These are phyloP conservation scores for Cheirogaleus medius DNA, from an alignment of 2,113 vertebrate species.

Conservation along the genomic window DNA sequence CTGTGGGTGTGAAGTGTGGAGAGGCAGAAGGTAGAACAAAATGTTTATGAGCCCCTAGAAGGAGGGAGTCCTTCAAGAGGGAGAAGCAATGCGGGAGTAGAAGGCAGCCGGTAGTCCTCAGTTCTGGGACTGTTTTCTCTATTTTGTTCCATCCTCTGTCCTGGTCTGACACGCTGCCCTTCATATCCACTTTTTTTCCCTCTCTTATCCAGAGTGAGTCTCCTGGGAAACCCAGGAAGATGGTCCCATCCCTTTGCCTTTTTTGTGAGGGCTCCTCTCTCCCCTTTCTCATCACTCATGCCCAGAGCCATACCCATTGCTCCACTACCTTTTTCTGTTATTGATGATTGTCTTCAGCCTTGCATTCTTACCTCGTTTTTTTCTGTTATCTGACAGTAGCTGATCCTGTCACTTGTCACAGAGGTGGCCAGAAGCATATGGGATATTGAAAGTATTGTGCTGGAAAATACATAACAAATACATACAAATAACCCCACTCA, in stretches of 20 bases:
- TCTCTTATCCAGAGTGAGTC: background rate
- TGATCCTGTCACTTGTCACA: background rate
- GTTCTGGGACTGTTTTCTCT: background rate
- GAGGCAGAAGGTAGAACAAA: background rate
- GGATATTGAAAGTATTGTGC: background rate
- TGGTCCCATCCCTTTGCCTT: background rate
- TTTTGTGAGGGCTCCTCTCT: background rate
- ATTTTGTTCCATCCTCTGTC: background rate
- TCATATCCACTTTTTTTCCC: background rate
- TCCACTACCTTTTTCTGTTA: background rate
- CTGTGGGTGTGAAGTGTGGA: background rate
- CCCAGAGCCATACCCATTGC: background rate
- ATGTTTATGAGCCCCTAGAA: background rate
- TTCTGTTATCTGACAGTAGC: background rate
- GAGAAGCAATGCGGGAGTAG: rapidly evolving
- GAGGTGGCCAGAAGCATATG: background rate
- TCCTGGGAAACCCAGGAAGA: background rate
- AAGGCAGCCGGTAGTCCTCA: background rate
- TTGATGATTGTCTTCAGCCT: background rate
- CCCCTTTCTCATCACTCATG: background rate
- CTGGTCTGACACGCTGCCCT: background rate
- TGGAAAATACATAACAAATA: background rate
- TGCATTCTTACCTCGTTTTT: background rate
- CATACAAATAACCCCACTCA: background rate
- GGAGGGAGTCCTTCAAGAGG: no score